A percentile compares a stretch with the other conserved stretches of the same genome.
Evolutionary conservation across 1,140 invertebrate genomes (phyloP).

Genomic region (Achatina immaculata): DNA sequence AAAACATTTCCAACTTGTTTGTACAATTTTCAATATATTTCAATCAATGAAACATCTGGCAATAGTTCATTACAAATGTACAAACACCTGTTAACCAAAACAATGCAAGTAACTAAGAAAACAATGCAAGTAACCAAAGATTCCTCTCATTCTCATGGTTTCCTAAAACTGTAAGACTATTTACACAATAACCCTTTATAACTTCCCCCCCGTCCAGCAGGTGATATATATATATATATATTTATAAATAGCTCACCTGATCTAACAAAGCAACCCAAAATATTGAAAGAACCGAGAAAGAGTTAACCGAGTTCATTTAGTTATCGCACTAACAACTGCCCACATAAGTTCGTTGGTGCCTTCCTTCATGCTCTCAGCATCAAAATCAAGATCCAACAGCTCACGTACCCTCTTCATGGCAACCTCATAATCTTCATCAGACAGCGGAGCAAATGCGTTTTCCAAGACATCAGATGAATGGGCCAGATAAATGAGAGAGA

Average conservation of each 20-base stretch:
- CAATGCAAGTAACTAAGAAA: too few relatives aligned
- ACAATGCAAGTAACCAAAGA: too few relatives aligned
- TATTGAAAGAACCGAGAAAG: background rate
- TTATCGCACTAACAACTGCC: conserved; percentile 98
- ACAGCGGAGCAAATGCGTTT: conserved; percentile 98
- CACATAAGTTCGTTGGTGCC: conserved; percentile 87
- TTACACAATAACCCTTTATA: too few relatives aligned
- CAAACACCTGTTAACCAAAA: too few relatives aligned
- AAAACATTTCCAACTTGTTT: too few relatives aligned
- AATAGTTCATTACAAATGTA: too few relatives aligned
- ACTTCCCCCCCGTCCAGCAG: too few relatives aligned
- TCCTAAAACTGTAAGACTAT: too few relatives aligned
- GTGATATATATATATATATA: too few relatives aligned
- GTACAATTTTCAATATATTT: too few relatives aligned
- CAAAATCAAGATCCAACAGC: conserved; percentile 95
- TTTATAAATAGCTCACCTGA: background rate
- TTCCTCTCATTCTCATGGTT: too few relatives aligned
- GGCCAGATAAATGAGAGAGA: conserved; percentile 93
- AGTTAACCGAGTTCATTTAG: conserved; percentile 79
- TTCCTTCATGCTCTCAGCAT: conserved; percentile 87
- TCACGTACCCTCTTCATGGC: conserved; percentile 97
- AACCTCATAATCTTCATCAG: conserved; percentile 98
- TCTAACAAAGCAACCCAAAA: background rate
- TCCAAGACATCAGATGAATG: conserved; percentile 99
- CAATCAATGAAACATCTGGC: too few relatives aligned